Percentiles rank a stretch among this genome's conserved stretches.
Evolutionary conservation across 2,113 vertebrate genomes (phyloP).

Genomic region (Cisticola juncidis): DNA sequence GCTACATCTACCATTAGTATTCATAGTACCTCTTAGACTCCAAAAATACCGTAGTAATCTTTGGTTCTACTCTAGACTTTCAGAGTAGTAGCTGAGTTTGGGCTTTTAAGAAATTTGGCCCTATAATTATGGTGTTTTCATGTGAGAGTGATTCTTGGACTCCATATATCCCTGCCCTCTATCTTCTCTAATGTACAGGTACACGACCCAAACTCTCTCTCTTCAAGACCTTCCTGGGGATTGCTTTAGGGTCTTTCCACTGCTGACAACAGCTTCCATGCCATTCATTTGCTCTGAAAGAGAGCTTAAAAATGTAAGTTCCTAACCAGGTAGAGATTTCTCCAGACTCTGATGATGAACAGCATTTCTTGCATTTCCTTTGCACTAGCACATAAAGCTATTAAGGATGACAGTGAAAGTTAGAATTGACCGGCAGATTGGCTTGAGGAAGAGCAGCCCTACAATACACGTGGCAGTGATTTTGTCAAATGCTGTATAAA

Average conservation of each 20-base stretch:
- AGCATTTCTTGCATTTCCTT: not conserved
- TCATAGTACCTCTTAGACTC: not conserved
- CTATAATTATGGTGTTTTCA: not conserved
- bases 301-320: not conserved
- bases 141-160: not conserved
- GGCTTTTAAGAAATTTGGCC: not conserved
- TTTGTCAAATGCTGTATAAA: not conserved
- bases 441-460: not conserved
- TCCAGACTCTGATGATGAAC: not conserved
- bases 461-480: not conserved
- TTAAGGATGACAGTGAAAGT: not conserved
- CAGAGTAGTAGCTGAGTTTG: not conserved
- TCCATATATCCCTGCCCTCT: not conserved
- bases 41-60: not conserved
- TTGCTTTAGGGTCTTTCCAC: not conserved
- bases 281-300: not conserved
- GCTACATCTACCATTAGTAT: rapidly evolving
- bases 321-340: not conserved
- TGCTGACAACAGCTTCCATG: not conserved
- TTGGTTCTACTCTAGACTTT: not conserved
- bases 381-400: not conserved
- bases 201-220: not conserved
- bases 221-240: not conserved
- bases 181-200: not conserved
- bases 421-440: not conserved